Evolutionary conservation across 2,797 vertebrate genomes (phyloP).

Genomic region (Adelosebastes latens): DNA sequence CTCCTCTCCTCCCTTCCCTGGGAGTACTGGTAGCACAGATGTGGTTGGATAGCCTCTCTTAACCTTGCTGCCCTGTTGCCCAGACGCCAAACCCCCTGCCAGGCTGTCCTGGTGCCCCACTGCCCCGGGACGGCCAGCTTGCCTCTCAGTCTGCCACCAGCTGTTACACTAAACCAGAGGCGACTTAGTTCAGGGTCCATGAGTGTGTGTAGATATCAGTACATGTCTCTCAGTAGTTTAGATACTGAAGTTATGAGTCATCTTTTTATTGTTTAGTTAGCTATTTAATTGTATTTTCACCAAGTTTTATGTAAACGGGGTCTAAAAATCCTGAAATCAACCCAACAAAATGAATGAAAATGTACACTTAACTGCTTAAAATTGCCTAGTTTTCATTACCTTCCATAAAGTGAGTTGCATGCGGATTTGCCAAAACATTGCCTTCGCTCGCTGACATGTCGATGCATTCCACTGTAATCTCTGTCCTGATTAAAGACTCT

Average conservation of each 20-base stretch:
- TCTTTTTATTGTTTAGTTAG: not conserved
- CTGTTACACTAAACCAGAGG: constrained; percentile 56
- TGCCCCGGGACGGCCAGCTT: constrained; percentile 41
- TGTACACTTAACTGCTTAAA: not conserved
- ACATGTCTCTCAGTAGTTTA: constrained; percentile 1
- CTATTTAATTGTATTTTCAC: not conserved
- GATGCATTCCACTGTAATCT: constrained; percentile 63
- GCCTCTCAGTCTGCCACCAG: constrained; percentile 56
- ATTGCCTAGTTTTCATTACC: not conserved
- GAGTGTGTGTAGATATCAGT: constrained; percentile 8
- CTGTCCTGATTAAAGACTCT: constrained; percentile 61
- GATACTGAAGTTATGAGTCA: not conserved
- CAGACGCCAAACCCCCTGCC: constrained; percentile 52
- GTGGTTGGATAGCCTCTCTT: constrained; percentile 38
- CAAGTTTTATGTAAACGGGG: not conserved
- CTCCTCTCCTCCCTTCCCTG: not conserved
- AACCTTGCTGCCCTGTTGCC: constrained; percentile 52
- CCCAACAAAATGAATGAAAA: not conserved
- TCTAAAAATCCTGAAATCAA: not conserved
- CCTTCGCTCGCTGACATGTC: constrained; percentile 24
- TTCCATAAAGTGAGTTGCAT: constrained; percentile 5
- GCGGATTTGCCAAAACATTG: not conserved
- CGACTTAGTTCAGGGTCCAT: constrained; percentile 8
- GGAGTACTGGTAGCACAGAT: constrained; percentile 34
- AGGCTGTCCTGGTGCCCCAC: constrained; percentile 48